These are phyloP conservation scores for Caenorhabditis tropicalis DNA, from an alignment of 1,140 invertebrate genomes.

Conservation along the genomic window DNA sequence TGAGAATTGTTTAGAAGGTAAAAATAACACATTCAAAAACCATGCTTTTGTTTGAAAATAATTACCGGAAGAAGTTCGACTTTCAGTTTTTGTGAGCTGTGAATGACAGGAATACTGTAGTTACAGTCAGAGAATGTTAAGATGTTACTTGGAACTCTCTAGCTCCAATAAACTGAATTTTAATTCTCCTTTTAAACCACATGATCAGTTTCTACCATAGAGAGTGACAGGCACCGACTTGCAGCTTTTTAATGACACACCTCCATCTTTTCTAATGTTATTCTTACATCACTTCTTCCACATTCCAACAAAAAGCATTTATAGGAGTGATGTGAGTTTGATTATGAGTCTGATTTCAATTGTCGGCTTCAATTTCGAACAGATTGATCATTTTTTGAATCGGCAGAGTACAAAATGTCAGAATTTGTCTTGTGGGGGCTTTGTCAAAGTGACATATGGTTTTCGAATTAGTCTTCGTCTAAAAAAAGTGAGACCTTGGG, in stretches of 20 bases:
- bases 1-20: background rate
- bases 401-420: background rate
- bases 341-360: background rate
- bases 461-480: conserved; percentile 27
- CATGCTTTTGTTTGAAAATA: background rate
- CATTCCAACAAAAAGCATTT: background rate
- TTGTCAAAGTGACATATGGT: conserved; percentile 38
- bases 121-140: no score
- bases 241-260: background rate
- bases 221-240: background rate
- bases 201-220: no score
- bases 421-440: background rate
- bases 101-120: no score
- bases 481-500: conserved; percentile 25
- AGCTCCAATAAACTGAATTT: no score
- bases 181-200: no score
- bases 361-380: background rate
- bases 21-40: background rate
- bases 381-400: background rate
- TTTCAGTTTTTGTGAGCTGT: background rate
- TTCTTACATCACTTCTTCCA: background rate
- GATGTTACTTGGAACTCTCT: no score
- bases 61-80: background rate
- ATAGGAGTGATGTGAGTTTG: background rate
- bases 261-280: background rate